Conservation (phyloP, 2,113 vertebrate genomes). For the Ptilonorhynchus violaceus region DNA sequence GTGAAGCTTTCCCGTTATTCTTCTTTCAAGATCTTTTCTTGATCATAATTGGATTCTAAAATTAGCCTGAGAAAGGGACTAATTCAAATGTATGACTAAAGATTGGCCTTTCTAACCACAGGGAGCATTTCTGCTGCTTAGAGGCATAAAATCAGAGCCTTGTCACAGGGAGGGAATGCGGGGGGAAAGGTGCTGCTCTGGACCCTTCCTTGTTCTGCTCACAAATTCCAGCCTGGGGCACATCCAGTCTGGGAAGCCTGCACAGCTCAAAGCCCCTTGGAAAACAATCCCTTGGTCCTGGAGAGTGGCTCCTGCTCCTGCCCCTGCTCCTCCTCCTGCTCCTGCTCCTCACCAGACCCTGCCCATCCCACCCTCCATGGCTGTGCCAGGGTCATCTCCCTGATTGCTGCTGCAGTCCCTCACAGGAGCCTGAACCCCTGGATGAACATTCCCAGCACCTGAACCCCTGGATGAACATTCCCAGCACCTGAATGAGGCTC, state of each 20-base stretch:
- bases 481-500: background rate
- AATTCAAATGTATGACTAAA: background rate
- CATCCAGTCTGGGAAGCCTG: background rate
- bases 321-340: background rate
- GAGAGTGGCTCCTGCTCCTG: background rate
- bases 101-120: background rate
- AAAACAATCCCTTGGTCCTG: background rate
- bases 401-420: background rate
- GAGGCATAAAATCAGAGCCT: background rate
- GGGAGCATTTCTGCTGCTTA: background rate
- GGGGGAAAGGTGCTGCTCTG: background rate
- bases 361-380: background rate
- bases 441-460: background rate
- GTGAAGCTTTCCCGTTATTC: background rate
- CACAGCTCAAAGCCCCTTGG: background rate
- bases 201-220: background rate
- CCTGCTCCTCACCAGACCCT: background rate
- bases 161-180: background rate
- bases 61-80: background rate
- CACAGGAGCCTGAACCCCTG: background rate
- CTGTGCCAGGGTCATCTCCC: background rate
- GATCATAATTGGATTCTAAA: conserved; percentile 37
- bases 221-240: background rate
- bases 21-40: background rate
- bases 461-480: background rate